phyloP scores from a whole-genome alignment of 2,888 invertebrate genomes.

The Crepidodera aurea region DNA sequence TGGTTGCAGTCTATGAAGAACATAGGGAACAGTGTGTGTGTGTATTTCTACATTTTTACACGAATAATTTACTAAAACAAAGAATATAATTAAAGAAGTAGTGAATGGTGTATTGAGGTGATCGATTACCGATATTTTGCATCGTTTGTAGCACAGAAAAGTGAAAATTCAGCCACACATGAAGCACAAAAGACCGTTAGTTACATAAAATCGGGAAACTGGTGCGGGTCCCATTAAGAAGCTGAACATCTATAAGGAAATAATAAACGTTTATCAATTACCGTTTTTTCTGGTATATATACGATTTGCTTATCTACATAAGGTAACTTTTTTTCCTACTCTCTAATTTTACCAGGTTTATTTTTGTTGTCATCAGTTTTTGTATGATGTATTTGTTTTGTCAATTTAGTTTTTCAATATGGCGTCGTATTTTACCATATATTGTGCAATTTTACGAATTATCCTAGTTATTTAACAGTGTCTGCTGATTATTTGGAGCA shows the following conservation, averaged over 20 bases:
- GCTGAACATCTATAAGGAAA: constrained; percentile 31
- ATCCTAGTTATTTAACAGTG: constrained; percentile 20
- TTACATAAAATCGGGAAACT: constrained; percentile 44
- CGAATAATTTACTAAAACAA: constrained; percentile 38
- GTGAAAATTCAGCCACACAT: constrained; percentile 28
- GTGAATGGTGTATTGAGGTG: constrained; percentile 32
- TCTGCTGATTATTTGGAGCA: constrained; percentile 9
- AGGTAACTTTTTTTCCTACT: constrained; percentile 15
- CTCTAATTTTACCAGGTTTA: constrained; percentile 11
- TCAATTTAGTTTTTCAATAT: constrained; percentile 53
- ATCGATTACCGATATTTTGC: constrained; percentile 11
- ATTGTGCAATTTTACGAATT: constrained; percentile 41
- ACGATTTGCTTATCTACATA: constrained; percentile 11
- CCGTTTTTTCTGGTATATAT: constrained; percentile 6
- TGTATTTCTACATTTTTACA: constrained; percentile 39
- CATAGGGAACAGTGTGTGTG: constrained; percentile 39
- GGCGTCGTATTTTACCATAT: constrained; percentile 51
- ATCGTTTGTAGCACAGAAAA: constrained; percentile 17
- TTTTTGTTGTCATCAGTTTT: constrained; percentile 39
- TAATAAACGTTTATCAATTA: constrained; percentile 25
- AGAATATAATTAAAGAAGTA: constrained; percentile 26
- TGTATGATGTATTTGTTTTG: constrained; percentile 47
- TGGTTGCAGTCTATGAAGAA: constrained; percentile 27
- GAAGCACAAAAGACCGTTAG: constrained; percentile 42
- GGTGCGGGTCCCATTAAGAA: constrained; percentile 33